These are phyloP conservation scores for Ceyx margarethae DNA, from an alignment of 2,113 vertebrate genomes.

Conservation along the genomic window DNA sequence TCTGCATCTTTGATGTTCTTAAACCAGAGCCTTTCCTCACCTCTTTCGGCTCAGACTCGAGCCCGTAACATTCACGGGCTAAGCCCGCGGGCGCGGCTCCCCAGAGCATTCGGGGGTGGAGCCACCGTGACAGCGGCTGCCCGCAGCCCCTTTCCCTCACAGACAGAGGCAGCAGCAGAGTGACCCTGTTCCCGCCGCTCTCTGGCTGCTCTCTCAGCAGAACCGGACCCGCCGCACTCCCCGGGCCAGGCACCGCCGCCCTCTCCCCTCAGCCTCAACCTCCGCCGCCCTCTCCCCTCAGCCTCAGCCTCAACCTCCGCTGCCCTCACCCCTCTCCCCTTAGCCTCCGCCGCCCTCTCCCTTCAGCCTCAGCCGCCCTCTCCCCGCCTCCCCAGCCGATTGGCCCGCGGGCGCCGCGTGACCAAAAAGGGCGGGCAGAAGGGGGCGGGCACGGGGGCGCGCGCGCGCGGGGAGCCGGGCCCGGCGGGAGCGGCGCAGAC, in stretches of 20 bases:
- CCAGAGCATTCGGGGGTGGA: accelerated
- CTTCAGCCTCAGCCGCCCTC: background rate
- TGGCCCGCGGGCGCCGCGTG: background rate
- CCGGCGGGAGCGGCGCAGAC: background rate
- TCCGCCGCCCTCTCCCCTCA: background rate
- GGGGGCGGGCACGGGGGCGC: background rate
- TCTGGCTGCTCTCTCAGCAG: accelerated
- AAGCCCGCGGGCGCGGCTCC: accelerated
- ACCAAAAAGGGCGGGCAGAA: background rate
- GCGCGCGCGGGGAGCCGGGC: background rate
- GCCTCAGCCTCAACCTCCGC: background rate
- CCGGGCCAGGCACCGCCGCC: too few species aligned
- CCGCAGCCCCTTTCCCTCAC: background rate
- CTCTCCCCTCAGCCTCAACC: background rate
- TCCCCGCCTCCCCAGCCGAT: background rate
- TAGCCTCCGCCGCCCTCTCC: background rate
- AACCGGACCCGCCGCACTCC: accelerated
- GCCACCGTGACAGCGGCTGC: accelerated
- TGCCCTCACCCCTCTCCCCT: too few species aligned
- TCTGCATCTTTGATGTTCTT: background rate
- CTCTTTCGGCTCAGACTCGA: background rate
- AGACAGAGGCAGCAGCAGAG: accelerated
- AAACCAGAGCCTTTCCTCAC: background rate
- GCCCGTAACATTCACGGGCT: too few species aligned
- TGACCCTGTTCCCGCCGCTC: accelerated